These are phyloP conservation scores for Neoaliturus tenellus DNA, from an alignment of 2,888 invertebrate species.

Conservation along the genomic window DNA sequence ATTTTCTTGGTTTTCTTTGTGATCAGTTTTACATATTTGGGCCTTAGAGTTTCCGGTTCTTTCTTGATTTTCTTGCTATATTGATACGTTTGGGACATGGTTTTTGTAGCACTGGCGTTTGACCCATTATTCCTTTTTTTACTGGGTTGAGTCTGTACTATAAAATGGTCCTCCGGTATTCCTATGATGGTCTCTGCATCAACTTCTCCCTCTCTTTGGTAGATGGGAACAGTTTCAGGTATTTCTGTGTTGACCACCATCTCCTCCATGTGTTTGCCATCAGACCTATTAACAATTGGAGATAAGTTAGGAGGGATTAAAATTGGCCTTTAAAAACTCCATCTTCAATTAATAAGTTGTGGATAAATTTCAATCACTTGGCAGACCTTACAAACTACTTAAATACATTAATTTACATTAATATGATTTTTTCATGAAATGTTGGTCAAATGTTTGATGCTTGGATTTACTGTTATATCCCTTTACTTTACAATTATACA, in stretches of 20 bases:
- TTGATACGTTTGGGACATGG: neutral
- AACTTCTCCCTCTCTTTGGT: neutral
- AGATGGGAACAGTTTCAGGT: neutral
- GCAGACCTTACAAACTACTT: too few species aligned
- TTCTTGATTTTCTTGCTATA: neutral
- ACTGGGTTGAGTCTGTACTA: neutral
- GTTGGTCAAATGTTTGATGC: too few species aligned
- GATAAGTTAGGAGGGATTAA: neutral
- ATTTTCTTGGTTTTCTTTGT: neutral
- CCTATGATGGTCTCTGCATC: neutral
- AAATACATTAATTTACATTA: too few species aligned
- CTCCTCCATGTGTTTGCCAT: neutral
- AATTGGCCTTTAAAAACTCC: neutral
- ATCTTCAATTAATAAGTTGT: too few species aligned
- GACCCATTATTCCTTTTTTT: neutral
- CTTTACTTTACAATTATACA: too few species aligned
- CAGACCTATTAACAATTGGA: neutral
- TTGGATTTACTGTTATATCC: too few species aligned
- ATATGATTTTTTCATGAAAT: too few species aligned
- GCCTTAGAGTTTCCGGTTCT: neutral
- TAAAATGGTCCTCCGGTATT: neutral
- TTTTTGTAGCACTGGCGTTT: neutral
- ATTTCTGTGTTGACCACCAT: neutral
- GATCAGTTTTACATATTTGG: neutral
- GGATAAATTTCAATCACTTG: too few species aligned